Base-by-base conservation (phyloP, 2,888 invertebrate genomes). In the Lepeophtheirus nordmannii region DNA sequence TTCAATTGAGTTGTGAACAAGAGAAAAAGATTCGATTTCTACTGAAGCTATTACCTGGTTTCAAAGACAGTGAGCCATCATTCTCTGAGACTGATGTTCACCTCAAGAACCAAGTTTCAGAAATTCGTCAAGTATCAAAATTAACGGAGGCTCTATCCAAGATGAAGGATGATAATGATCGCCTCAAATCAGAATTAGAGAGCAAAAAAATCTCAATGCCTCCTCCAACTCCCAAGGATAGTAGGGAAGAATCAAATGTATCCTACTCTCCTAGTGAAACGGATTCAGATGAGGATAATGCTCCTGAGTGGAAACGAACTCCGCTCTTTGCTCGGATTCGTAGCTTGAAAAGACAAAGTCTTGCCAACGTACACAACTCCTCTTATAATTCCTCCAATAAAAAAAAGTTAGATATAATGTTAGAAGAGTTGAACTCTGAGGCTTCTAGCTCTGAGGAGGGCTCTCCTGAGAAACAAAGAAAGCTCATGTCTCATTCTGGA, bases 1-100 rank as follows among this genome's bases (percentile, higher is more conserved):
- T 80, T 0, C 74, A 74, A 17, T 74, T 82, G 17, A 81, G 82
- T 71, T 74, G 78, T 61, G 80, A 81, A 68, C 81, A 82, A 71
- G 82, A 83, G 70, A 81, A 82, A 66, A 83, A 83, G 75, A 81
- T 82, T 70, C 71, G 74, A 11, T 70, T 74, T 40, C 69, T 75
- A 71, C 64, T 74, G 23, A 72, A 66, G 17, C 69, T 70, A 38
- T 64, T 70, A 10, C 41, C 41, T 41, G 41, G 41, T 10, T 14
- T 41, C 41, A 10, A 14, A 41, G n/a, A n/a, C n/a, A n/a, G n/a
- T n/a, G n/a, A n/a, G n/a, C n/a, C n/a, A n/a, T n/a, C n/a, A n/a
- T n/a, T n/a, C n/a, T n/a, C n/a, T n/a, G n/a, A n/a, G n/a, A n/a
- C n/a, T n/a, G 41, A 41, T 41, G 10, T 14, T 41, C 14, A 11